Conservation (phyloP, 2,888 invertebrate genomes). For the Nudaria mundana region DNA sequence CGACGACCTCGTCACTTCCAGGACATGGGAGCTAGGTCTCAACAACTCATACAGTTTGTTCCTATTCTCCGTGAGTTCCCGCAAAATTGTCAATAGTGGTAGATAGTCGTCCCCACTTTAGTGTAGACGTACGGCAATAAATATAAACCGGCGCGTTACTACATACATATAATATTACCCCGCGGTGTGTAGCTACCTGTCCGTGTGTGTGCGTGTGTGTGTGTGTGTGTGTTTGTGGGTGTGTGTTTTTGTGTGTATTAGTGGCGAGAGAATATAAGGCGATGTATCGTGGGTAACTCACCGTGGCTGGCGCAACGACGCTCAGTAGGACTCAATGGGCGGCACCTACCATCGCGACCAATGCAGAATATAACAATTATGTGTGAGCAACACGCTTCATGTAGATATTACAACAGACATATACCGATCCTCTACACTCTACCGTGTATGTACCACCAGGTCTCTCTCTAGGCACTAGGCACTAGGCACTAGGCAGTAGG, state of each 20-base stretch:
- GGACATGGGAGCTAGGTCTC: too few species aligned
- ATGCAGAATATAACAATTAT: constrained; percentile 16
- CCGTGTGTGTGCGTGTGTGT: background rate
- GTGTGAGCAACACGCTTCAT: constrained; percentile 26
- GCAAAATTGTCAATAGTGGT: too few species aligned
- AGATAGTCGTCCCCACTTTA: too few species aligned
- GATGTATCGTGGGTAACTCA: constrained; percentile 13
- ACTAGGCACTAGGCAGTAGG: too few species aligned
- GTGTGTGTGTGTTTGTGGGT: background rate
- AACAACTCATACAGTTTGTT: too few species aligned
- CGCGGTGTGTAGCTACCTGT: background rate
- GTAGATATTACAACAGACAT: constrained; percentile 15
- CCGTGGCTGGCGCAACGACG: constrained; percentile 20
- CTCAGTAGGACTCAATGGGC: constrained; percentile 11
- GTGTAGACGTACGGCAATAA: too few species aligned
- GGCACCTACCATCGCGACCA: constrained; percentile 19
- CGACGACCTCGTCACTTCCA: too few species aligned
- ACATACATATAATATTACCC: too few species aligned
- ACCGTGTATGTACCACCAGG: background rate
- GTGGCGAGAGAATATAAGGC: background rate
- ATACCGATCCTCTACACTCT: background rate
- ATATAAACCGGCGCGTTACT: too few species aligned
- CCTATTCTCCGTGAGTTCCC: too few species aligned
- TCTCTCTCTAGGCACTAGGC: background rate
- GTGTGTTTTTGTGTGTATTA: background rate